These are phyloP conservation scores for Mesochorus sp. DNA, from an alignment of 2,888 invertebrate genomes.

Conservation along the genomic window DNA sequence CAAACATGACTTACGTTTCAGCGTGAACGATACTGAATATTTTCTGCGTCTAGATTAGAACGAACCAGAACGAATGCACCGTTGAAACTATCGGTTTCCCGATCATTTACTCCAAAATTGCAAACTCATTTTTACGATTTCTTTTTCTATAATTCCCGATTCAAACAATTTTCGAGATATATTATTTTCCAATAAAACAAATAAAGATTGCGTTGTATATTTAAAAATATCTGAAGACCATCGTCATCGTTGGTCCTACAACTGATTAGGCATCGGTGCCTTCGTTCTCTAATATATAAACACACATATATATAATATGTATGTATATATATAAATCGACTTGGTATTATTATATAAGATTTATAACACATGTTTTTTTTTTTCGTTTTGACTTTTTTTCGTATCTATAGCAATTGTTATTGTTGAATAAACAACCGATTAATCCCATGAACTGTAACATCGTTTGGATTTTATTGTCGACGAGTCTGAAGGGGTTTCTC, in stretches of 20 bases:
- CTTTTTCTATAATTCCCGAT: not conserved
- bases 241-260: slow-evolving; percentile 15
- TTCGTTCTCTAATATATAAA: slow-evolving; percentile 38
- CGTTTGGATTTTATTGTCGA: slow-evolving; percentile 27
- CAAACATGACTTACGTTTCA: slow-evolving; percentile 57
- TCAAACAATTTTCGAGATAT: not conserved
- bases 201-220: too few species aligned
- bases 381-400: slow-evolving; percentile 64
- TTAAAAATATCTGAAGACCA: slow-evolving; percentile 16
- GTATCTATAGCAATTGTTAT: slow-evolving; percentile 73
- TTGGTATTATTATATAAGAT: slow-evolving; percentile 65
- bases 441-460: slow-evolving; percentile 58
- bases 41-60: slow-evolving; percentile 58
- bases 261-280: slow-evolving; percentile 40
- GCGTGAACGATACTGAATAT: slow-evolving; percentile 59
- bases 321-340: slow-evolving; percentile 42
- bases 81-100: slow-evolving; percentile 12
- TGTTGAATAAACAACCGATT: slow-evolving; percentile 75
- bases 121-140: not conserved
- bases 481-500: not conserved
- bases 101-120: slow-evolving; percentile 18
- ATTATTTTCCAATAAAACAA: not conserved
- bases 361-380: slow-evolving; percentile 65
- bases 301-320: slow-evolving; percentile 31
- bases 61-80: slow-evolving; percentile 9